Base-by-base conservation (phyloP, 1,140 invertebrate genomes). In the Listronotus bonariensis region DNA sequence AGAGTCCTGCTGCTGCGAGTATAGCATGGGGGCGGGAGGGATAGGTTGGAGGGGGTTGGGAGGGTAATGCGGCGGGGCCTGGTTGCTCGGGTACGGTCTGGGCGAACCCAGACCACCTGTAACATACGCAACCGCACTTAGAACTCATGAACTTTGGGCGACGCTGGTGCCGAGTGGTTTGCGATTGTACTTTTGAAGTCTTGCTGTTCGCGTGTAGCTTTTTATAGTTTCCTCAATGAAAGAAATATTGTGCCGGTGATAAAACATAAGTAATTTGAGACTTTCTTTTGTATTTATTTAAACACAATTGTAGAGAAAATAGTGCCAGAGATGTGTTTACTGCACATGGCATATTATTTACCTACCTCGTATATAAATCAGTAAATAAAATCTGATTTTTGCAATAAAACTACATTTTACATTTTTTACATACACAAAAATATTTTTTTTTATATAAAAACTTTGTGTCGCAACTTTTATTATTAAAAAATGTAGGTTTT, bases 21-120 rank as follows among this genome's bases (percentile, higher is more conserved):
- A 53, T 31, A 61, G 31, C 46, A 53, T 18, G n/a, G 46, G 46
- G 48, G 20, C 34, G 20, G 46, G 48, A 17, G 63, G 56, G 46
- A 53, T 59, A 32, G 61, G 48, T 45, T 68, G 78, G 62, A 78
- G 72, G 55, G 77, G 76, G 54, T 73, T 65, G 34, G 71, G 55
- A 45, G 76, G 71, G 70, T 79, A 77, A 60, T 80, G 74, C 64
- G 80, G 75, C 48, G 82, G 80, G 71, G 82, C 80, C 76, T 83
- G 82, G 70, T 78, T 77, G 69, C 79, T 75, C 49, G 64, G 52
- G 65, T 76, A 78, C 70, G 72, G 73, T 75, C 83, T 80, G 71
- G 83, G 82, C 71, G 83, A 84, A 72, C 80, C 80, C 73, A 85
- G 79, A 72, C 83, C 83, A 84, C 84, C 83, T 85, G 83, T 69